phyloP scores from a whole-genome alignment of 2,888 invertebrate genomes.

The Drosophila mimetica region DNA sequence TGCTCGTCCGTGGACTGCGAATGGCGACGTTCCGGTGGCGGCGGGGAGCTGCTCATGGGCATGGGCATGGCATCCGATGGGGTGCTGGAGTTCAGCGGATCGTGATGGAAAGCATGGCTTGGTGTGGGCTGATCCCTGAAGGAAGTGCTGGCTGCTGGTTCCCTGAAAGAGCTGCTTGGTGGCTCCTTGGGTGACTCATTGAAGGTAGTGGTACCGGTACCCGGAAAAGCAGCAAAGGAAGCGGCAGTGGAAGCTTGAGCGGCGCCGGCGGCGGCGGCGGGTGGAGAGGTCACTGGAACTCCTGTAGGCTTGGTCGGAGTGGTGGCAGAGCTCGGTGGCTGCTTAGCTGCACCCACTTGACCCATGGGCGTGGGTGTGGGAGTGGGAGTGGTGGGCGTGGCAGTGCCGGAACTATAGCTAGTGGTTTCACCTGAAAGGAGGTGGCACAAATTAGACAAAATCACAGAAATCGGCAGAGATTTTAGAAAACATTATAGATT shows the following conservation, averaged over 20 bases:
- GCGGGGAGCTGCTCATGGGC: slow-evolving; percentile 3
- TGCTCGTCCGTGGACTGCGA: slow-evolving; percentile 84
- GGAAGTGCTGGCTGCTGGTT: background rate
- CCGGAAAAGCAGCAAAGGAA: background rate
- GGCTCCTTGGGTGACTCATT: background rate
- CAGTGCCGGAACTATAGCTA: slow-evolving; percentile 30
- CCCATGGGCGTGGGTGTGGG: slow-evolving; percentile 54
- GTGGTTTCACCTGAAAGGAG: slow-evolving; percentile 26
- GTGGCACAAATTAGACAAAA: background rate
- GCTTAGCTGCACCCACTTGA: slow-evolving; percentile 24
- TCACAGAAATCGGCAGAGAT: no score
- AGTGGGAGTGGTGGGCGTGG: slow-evolving; percentile 58
- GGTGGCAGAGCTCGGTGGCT: slow-evolving; percentile 52
- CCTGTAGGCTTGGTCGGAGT: slow-evolving; percentile 13
- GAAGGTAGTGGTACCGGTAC: no score
- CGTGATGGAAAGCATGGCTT: background rate
- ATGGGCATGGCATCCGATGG: background rate
- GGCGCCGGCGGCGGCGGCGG: background rate
- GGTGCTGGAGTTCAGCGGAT: slow-evolving; percentile 8
- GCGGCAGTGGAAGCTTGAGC: background rate
- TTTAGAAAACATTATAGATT: no score
- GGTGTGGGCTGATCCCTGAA: slow-evolving; percentile 3
- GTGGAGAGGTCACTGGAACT: background rate
- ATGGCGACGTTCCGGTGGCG: slow-evolving; percentile 10
- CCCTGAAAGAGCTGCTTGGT: background rate